Percentiles rank a stretch among this genome's conserved stretches.
Conservation (phyloP, 2,113 vertebrate genomes). For the Anser cygnoides region DNA sequence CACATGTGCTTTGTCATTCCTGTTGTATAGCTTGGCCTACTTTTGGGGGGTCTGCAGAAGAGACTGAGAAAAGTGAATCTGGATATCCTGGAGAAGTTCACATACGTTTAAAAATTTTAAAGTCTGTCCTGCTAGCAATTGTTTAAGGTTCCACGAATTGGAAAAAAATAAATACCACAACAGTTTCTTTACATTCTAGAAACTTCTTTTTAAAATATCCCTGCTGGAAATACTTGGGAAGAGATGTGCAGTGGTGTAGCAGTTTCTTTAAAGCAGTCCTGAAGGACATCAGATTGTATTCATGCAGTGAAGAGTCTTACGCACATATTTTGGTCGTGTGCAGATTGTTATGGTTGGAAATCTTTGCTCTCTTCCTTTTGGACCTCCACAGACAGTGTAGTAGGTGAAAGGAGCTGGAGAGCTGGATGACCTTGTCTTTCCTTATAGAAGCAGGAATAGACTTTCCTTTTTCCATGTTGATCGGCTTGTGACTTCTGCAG, state of each 20-base stretch:
- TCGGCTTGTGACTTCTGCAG: not conserved
- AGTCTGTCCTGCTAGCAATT: fast-evolving
- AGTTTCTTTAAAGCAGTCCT: not conserved
- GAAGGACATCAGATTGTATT: not conserved
- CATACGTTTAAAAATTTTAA: fast-evolving
- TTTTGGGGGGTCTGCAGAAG: not conserved
- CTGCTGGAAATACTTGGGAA: not conserved
- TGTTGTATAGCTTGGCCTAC: fast-evolving
- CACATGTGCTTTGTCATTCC: not conserved
- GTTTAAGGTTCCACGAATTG: not conserved
- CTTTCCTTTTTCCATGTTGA: not conserved
- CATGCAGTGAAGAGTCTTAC: not conserved
- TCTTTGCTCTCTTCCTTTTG: not conserved
- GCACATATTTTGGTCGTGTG: fast-evolving
- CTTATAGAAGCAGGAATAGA: not conserved
- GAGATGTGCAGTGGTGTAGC: fast-evolving
- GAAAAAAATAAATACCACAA: not conserved
- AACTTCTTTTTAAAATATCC: not conserved
- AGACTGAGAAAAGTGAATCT: not conserved
- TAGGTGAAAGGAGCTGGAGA: not conserved
- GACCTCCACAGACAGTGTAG: not conserved
- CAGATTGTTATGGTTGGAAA: not conserved
- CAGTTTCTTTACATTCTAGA: not conserved
- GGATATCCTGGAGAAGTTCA: not conserved
- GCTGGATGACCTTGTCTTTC: not conserved